phyloP scores from a whole-genome alignment of 1,140 invertebrate genomes.

The Drosophila sulfurigaster region DNA sequence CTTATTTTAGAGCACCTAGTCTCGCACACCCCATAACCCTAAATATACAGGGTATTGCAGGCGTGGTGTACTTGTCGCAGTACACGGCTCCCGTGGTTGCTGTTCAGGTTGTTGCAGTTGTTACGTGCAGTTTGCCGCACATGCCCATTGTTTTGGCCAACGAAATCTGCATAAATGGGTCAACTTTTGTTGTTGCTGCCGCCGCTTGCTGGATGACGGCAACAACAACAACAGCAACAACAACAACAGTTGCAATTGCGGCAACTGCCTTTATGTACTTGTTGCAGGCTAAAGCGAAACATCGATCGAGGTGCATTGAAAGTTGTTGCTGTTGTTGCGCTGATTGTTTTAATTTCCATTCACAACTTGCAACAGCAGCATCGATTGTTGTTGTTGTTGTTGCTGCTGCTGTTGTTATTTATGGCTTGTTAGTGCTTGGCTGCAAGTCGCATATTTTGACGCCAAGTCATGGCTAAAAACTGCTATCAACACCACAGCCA shows the following conservation, averaged over 20 bases:
- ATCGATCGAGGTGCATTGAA: constrained; percentile 50
- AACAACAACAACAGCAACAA: neutral
- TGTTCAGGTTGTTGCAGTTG: constrained; percentile 13
- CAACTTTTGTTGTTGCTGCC: constrained; percentile 35
- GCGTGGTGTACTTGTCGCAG: constrained; percentile 61
- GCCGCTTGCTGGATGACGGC: too few species aligned
- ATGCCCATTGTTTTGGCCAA: constrained; percentile 68
- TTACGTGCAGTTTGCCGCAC: constrained; percentile 24
- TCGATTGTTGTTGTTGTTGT: constrained; percentile 39
- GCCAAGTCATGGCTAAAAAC: constrained; percentile 46
- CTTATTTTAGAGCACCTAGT: neutral
- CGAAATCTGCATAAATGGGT: constrained; percentile 78
- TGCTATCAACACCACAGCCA: constrained; percentile 51
- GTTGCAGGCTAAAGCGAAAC: constrained; percentile 42
- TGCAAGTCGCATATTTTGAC: constrained; percentile 36
- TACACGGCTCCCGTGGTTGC: constrained; percentile 45
- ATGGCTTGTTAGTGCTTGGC: constrained; percentile 46
- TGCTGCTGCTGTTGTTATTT: constrained; percentile 46
- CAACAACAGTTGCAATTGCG: constrained; percentile 24
- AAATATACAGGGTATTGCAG: constrained; percentile 41
- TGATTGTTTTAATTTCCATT: neutral
- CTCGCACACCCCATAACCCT: neutral
- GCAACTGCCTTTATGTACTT: constrained; percentile 67
- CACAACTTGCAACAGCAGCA: constrained; percentile 9
- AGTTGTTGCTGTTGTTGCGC: constrained; percentile 17